phyloP scores from a whole-genome alignment of 1,140 invertebrate genomes.

The Heterodera carotae region DNA sequence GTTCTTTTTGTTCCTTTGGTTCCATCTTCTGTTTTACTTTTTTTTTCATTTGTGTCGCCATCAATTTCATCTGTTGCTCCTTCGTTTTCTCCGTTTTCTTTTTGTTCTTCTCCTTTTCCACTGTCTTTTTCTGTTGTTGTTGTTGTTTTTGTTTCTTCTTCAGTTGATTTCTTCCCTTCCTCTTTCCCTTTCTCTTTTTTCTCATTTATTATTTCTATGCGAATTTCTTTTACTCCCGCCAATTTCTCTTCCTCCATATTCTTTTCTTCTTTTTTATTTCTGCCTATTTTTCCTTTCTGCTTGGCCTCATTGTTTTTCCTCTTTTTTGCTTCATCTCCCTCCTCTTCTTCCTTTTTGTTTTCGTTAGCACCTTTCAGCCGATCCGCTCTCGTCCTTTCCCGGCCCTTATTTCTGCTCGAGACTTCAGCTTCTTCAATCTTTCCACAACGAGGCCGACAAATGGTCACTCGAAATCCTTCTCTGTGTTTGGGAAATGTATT shows the following conservation, averaged over 20 bases:
- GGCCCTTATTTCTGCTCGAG: conserved; percentile 35
- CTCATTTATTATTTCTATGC: conserved; percentile 19
- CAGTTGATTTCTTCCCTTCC: conserved; percentile 9
- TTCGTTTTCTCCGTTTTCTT: conserved; percentile 25
- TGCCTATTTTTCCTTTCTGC: neutral
- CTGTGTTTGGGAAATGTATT: conserved; percentile 48
- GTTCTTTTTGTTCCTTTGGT: neutral
- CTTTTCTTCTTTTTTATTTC: conserved; percentile 15
- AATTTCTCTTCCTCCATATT: conserved; percentile 11
- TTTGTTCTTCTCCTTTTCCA: conserved; percentile 6
- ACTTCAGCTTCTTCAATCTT: conserved; percentile 55
- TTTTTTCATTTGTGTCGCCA: neutral
- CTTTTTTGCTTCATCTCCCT: neutral
- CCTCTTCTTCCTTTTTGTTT: neutral
- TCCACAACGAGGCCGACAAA: conserved; percentile 62
- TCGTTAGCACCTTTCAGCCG: conserved; percentile 12
- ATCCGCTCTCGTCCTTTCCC: conserved; percentile 26
- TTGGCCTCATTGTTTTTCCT: conserved; percentile 15
- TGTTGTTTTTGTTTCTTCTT: conserved; percentile 23
- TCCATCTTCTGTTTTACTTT: conserved; percentile 9
- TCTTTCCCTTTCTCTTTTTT: conserved; percentile 10
- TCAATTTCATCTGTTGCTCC: neutral
- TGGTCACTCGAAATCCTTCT: conserved; percentile 63
- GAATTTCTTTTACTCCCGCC: neutral
- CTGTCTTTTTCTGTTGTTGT: neutral